These are phyloP conservation scores for Lamprotornis superbus DNA, from an alignment of 2,113 vertebrate genomes.

Conservation along the genomic window DNA sequence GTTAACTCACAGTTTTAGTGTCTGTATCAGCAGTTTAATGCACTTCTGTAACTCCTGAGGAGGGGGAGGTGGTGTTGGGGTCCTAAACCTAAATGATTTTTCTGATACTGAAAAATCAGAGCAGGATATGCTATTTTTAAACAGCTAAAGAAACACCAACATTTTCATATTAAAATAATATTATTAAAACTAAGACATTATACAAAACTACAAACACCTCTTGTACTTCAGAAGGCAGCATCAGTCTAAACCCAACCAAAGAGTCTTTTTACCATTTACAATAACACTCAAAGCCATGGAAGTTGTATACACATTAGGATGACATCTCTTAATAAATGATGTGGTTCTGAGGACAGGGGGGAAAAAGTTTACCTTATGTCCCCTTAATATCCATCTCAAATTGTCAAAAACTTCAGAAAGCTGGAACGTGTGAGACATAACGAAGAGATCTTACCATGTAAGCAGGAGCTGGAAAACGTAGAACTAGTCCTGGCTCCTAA, in stretches of 20 bases:
- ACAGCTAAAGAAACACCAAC: neutral
- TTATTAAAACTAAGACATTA: neutral
- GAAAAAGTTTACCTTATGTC: slow-evolving; percentile 21
- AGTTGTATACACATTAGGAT: slow-evolving; percentile 43
- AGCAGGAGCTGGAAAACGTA: neutral
- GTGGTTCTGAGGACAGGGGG: slow-evolving; percentile 28
- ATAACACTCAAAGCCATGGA: slow-evolving; percentile 54
- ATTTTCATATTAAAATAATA: slow-evolving; percentile 4
- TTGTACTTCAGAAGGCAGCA: slow-evolving; percentile 7
- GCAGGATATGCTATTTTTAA: neutral
- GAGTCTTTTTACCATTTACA: slow-evolving; percentile 44
- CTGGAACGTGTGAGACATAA: slow-evolving; percentile 11
- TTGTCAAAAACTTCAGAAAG: slow-evolving; percentile 47
- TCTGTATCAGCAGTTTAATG: neutral
- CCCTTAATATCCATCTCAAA: slow-evolving; percentile 56
- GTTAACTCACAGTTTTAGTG: neutral
- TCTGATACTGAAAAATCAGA: neutral
- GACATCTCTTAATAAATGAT: slow-evolving; percentile 55
- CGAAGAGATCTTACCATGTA: neutral
- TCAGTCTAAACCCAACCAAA: neutral
- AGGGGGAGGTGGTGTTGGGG: neutral
- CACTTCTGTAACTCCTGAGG: neutral
- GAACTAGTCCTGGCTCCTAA: neutral
- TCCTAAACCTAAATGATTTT: neutral
- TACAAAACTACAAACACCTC: slow-evolving; percentile 9